Evolutionary conservation across 2,113 vertebrate species (phyloP).

Genomic region (Drymodes brunneopygia): DNA sequence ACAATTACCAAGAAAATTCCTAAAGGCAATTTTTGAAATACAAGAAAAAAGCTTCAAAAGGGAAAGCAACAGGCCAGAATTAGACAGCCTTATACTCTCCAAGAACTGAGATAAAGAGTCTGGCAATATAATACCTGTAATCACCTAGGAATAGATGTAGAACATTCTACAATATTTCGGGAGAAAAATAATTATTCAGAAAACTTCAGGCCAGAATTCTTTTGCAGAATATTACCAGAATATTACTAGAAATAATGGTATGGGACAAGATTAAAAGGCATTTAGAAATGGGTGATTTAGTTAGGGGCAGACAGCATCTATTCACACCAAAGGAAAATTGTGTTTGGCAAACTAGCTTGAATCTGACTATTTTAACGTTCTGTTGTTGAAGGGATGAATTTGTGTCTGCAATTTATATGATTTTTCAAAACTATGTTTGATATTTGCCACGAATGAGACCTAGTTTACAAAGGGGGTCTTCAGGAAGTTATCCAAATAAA

Average conservation of each 20-base stretch:
- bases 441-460: background rate
- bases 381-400: background rate
- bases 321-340: conserved; percentile 8
- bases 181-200: background rate
- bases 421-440: conserved; percentile 31
- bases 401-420: background rate
- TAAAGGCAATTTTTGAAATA: background rate
- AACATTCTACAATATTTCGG: background rate
- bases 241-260: conserved; percentile 24
- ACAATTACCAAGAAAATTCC: background rate
- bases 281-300: conserved; percentile 28
- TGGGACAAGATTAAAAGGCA: conserved; percentile 25
- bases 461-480: background rate
- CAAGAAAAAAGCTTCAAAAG: background rate
- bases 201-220: background rate
- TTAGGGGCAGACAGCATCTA: background rate
- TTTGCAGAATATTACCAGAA: background rate
- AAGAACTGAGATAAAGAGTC: background rate
- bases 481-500: background rate
- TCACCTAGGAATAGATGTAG: background rate
- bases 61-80: background rate
- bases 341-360: conserved; percentile 7
- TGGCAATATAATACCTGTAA: background rate
- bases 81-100: background rate
- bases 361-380: conserved; percentile 25